phyloP scores from a whole-genome alignment of 2,797 vertebrate genomes.

The Hoplostethus atlanticus region DNA sequence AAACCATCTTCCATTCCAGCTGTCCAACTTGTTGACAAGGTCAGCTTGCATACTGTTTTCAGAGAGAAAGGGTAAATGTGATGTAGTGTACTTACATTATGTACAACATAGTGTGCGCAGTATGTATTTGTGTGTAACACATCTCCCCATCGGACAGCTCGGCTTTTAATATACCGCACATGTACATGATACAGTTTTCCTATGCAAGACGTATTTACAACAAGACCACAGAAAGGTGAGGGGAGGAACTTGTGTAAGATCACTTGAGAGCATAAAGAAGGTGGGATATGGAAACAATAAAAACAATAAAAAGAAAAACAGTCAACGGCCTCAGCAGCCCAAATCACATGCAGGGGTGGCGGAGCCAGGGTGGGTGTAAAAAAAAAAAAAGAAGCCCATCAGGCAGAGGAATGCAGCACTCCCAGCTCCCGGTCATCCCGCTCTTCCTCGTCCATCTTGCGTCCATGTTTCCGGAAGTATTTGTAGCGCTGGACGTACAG shows the following conservation, averaged over 20 bases:
- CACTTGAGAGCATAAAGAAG: constrained; percentile 46
- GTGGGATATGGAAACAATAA: constrained; percentile 30
- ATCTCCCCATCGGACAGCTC: constrained; percentile 18
- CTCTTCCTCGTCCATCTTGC: constrained; percentile 90
- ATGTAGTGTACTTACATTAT: constrained; percentile 62
- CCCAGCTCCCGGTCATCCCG: constrained; percentile 79
- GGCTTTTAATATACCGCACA: constrained; percentile 31
- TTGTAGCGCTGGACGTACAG: constrained; percentile 95
- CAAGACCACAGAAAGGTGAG: constrained; percentile 55
- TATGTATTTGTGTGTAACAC: constrained; percentile 10
- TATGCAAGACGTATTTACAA: constrained; percentile 76
- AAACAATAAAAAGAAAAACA: constrained; percentile 53
- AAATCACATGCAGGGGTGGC: constrained; percentile 50
- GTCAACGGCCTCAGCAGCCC: constrained; percentile 44
- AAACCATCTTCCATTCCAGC: constrained; percentile 34
- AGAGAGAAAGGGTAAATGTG: constrained; percentile 19
- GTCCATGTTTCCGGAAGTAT: constrained; percentile 94
- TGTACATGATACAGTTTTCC: constrained; percentile 40
- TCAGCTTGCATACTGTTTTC: constrained; percentile 47
- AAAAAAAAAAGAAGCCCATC: constrained; percentile 35
- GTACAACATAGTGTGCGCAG: constrained; percentile 40
- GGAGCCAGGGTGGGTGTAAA: not conserved
- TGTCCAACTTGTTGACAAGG: constrained; percentile 20
- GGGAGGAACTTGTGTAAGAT: constrained; percentile 39
- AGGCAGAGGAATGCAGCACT: constrained; percentile 75